A percentile compares a stretch with the other conserved stretches of the same genome.
These are phyloP conservation scores for Todiramphus saurophagus DNA, from an alignment of 2,113 vertebrate species.

Conservation along the genomic window DNA sequence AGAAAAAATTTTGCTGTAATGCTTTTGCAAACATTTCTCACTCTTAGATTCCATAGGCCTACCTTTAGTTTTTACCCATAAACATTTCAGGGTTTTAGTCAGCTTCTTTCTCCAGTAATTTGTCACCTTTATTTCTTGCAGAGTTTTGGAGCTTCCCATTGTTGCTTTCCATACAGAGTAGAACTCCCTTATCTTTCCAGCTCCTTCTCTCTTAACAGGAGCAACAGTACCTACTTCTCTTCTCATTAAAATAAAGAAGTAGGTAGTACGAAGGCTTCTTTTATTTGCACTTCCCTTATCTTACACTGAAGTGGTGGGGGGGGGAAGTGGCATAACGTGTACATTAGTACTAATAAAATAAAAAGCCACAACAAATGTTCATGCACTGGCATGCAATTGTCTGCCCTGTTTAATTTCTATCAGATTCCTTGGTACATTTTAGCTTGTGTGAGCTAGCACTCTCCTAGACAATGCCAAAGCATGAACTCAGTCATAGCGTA, in stretches of 20 bases:
- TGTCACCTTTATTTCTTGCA: conserved; percentile 54
- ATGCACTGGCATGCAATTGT: not conserved
- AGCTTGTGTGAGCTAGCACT: not conserved
- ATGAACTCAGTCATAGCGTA: not conserved
- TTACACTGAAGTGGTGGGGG: conserved; percentile 6
- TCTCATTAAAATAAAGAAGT: conserved; percentile 40
- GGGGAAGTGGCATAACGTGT: not conserved
- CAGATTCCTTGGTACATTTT: not conserved
- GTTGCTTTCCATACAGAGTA: conserved; percentile 34
- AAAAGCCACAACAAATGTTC: not conserved
- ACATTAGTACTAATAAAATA: not conserved
- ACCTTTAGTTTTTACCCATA: not conserved
- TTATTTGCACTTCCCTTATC: conserved; percentile 28
- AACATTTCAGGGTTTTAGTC: conserved; percentile 5
- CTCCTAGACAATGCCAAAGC: not conserved
- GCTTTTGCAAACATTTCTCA: not conserved
- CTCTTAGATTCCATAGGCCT: not conserved
- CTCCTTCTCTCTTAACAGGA: conserved; percentile 43
- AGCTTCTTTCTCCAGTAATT: conserved; percentile 32
- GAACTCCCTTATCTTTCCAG: conserved; percentile 27
- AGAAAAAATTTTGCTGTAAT: not conserved
- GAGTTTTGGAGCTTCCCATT: conserved; percentile 38
- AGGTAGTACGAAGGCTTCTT: conserved; percentile 34
- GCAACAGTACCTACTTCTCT: conserved; percentile 32
- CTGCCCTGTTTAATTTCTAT: not conserved